Conservation (phyloP, 2,113 vertebrate genomes). For the Ondatra zibethicus region DNA sequence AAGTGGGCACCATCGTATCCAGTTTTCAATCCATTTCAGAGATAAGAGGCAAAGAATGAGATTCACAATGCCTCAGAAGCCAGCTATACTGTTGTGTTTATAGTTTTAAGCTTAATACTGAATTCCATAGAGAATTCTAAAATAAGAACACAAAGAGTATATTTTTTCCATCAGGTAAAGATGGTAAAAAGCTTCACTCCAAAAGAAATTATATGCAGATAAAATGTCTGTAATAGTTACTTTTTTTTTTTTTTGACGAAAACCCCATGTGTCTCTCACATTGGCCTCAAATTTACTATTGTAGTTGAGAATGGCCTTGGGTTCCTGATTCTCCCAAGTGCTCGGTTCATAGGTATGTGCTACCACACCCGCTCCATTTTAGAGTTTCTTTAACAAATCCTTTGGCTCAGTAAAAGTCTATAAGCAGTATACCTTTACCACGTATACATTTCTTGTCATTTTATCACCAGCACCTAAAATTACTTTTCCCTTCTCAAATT, state of each 20-base stretch:
- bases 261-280: too few relatives aligned
- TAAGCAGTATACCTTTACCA: conserved; percentile 2
- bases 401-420: conserved; percentile 39
- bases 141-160: neutral
- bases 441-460: neutral
- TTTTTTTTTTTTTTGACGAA: neutral
- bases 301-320: too few relatives aligned
- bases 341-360: neutral
- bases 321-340: neutral
- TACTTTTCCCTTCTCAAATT: conserved; percentile 46
- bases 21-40: conserved; percentile 23
- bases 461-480: conserved; percentile 33
- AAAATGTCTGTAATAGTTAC: neutral
- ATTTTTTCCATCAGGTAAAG: neutral
- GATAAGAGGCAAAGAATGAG: neutral
- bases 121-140: neutral
- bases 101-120: neutral
- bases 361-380: neutral
- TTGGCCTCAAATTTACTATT: neutral
- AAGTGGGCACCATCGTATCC: neutral
- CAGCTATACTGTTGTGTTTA: neutral
- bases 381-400: conserved; percentile 22
- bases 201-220: neutral
- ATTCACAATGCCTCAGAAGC: neutral
- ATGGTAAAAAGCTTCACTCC: conserved; percentile 6